Evolutionary conservation across 2,113 vertebrate genomes (phyloP).

Genomic region (Nibea albiflora): DNA sequence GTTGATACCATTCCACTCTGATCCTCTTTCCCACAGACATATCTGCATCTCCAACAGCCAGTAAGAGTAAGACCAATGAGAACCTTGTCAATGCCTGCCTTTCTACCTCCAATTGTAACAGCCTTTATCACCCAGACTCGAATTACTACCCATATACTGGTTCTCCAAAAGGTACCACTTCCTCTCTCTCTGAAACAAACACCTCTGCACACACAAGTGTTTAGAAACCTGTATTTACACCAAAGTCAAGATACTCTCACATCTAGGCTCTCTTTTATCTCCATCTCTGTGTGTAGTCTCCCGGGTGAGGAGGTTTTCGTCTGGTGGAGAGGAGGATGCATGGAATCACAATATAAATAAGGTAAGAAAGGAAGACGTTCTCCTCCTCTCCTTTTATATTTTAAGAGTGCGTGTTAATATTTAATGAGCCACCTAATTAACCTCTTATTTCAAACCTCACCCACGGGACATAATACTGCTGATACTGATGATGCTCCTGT

Average conservation of each 20-base stretch:
- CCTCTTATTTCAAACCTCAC: slow-evolving; percentile 27
- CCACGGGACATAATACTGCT: slow-evolving; percentile 27
- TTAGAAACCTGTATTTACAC: background rate
- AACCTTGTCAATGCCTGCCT: slow-evolving; percentile 90
- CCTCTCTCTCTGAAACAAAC: background rate
- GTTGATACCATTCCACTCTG: background rate
- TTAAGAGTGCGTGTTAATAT: slow-evolving; percentile 48
- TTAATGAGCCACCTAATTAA: slow-evolving; percentile 65
- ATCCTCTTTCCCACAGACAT: slow-evolving; percentile 77
- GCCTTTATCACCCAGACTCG: slow-evolving; percentile 89
- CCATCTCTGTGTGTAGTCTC: slow-evolving; percentile 55
- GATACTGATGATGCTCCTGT: background rate
- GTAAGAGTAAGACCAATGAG: slow-evolving; percentile 91
- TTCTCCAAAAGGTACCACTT: slow-evolving; percentile 87
- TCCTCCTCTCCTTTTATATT: slow-evolving; percentile 21
- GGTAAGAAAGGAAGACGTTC: slow-evolving; percentile 48
- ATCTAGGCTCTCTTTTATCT: slow-evolving; percentile 7
- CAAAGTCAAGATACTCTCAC: background rate
- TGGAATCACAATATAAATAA: slow-evolving; percentile 80
- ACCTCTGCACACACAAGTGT: background rate
- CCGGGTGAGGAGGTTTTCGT: slow-evolving; percentile 77
- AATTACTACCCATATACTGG: slow-evolving; percentile 91
- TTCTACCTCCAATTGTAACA: slow-evolving; percentile 89
- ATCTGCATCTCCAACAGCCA: slow-evolving; percentile 72
- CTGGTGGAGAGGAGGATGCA: slow-evolving; percentile 77